phyloP scores from a whole-genome alignment of 2,888 invertebrate species.

The Beris morrisii region DNA sequence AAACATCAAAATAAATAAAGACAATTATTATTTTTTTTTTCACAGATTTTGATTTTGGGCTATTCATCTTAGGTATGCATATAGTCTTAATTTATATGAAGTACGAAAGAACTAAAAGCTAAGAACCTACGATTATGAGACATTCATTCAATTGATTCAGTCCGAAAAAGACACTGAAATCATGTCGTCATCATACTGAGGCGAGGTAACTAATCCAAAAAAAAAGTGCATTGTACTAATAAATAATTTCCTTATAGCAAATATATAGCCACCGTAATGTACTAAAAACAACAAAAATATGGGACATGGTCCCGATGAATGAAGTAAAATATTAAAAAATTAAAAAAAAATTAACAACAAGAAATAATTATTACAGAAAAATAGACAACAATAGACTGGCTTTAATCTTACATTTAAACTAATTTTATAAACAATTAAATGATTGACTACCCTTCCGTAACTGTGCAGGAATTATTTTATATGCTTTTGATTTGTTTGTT shows the following conservation, averaged over 20 bases:
- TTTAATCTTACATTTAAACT: conserved; percentile 3
- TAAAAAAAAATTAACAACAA: conserved; percentile 14
- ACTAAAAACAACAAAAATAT: conserved; percentile 5
- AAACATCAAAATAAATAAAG: conserved; percentile 1
- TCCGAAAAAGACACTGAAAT: not conserved
- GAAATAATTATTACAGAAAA: conserved; percentile 13
- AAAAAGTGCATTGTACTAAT: conserved; percentile 31
- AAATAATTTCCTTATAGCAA: conserved; percentile 27
- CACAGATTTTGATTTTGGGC: conserved; percentile 5
- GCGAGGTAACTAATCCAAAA: conserved; percentile 37
- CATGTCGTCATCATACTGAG: conserved; percentile 2
- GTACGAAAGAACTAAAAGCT: too few species aligned
- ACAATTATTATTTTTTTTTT: not conserved
- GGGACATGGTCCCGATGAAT: conserved; percentile 15
- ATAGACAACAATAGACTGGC: conserved; percentile 19
- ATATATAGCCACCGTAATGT: conserved; percentile 16
- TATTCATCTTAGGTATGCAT: conserved; percentile 7
- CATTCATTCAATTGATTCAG: conserved; percentile 14
- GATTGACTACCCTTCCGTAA: conserved; percentile 8
- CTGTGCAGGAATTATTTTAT: conserved; percentile 36
- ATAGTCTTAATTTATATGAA: not conserved
- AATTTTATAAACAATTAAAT: conserved; percentile 5
- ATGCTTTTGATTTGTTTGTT: conserved; percentile 42
- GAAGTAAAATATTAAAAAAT: conserved; percentile 14
- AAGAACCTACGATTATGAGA: too few species aligned